Evolutionary conservation across 2,888 invertebrate genomes (phyloP), one percentile per base, ranked within the genome.

Genomic region (Eurytoma californica): DNA sequence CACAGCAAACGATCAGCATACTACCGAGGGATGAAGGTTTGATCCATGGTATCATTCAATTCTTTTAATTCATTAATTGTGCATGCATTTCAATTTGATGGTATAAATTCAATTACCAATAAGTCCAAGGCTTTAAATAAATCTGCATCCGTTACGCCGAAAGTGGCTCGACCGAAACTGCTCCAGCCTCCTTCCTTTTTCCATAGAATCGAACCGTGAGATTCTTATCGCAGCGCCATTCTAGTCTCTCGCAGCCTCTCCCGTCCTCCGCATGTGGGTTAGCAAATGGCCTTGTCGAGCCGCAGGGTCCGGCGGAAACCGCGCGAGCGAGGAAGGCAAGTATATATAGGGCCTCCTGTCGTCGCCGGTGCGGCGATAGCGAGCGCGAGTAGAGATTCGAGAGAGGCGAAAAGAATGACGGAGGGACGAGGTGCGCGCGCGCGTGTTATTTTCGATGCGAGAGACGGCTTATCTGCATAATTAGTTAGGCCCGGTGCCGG

Each of bases 361-460:
- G 16, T 53, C 53, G 53, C 7, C 4, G 53, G 53, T 12, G 53
- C 53, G 53, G 14, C 14, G n/a, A n/a, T n/a, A n/a, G n/a, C n/a
- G n/a, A 53, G 16, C n/a, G 16, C 3, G 53, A 14, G n/a, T 3
- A 2, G 53, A n/a, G n/a, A 53, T n/a, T 53, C 53, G 53, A 53
- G n/a, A 51, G 12, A 12, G 14, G 53, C 14, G 53, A n/a, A 53
- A 53, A 53, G 53, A 53, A 53, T 53, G 53, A 53, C 53, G 53
- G 39, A 39, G 7, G 7, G 39, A 39, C 39, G 39, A 39, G 7
- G 39, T 39, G 39, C 39, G 39, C 39, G 39, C n/a, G 53, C 3
- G 53, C n/a, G 53, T 53, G 53, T 53, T 39, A n/a, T 53, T 16
- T 53, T 53, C 82, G 84, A 79, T 86, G 86, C 86, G n/a, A n/a